These are phyloP conservation scores for Parauchenoglanis punctatus DNA, from an alignment of 2,797 vertebrate species.

Conservation along the genomic window DNA sequence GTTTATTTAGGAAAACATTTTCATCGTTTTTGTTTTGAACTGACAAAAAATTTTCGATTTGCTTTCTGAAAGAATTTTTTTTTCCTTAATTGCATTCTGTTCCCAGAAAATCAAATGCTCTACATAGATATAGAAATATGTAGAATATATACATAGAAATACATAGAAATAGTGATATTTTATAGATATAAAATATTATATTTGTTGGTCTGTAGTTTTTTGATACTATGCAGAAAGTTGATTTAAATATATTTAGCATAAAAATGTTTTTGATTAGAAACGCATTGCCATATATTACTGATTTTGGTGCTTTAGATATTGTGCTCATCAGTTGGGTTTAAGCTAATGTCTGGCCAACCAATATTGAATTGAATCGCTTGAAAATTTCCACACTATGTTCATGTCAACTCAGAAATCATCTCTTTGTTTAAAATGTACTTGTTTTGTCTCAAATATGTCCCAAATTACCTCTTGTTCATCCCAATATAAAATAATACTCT, in stretches of 20 bases:
- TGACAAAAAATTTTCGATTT: neutral
- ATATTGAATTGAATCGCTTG: neutral
- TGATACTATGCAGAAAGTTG: neutral
- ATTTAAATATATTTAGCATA: neutral
- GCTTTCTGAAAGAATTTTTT: neutral
- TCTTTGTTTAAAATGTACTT: conserved; percentile 2
- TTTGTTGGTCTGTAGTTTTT: neutral
- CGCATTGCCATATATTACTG: conserved; percentile 1
- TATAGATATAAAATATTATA: neutral
- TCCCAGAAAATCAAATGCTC: conserved; percentile 49
- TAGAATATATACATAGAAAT: conserved; percentile 4
- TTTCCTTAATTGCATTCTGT: conserved; percentile 1
- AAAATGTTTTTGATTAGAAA: neutral
- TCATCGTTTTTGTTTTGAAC: neutral
- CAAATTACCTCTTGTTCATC: neutral
- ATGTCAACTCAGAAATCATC: neutral
- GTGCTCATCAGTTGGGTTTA: neutral
- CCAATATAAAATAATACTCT: neutral
- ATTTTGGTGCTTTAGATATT: neutral
- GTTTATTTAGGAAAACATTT: neutral
- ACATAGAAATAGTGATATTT: neutral
- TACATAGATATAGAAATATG: conserved; percentile 14
- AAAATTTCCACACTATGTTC: neutral
- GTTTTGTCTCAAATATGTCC: neutral
- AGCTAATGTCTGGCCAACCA: neutral